These are phyloP conservation scores for Eupithecia dodoneata DNA, from an alignment of 2,888 invertebrate species.

Conservation along the genomic window DNA sequence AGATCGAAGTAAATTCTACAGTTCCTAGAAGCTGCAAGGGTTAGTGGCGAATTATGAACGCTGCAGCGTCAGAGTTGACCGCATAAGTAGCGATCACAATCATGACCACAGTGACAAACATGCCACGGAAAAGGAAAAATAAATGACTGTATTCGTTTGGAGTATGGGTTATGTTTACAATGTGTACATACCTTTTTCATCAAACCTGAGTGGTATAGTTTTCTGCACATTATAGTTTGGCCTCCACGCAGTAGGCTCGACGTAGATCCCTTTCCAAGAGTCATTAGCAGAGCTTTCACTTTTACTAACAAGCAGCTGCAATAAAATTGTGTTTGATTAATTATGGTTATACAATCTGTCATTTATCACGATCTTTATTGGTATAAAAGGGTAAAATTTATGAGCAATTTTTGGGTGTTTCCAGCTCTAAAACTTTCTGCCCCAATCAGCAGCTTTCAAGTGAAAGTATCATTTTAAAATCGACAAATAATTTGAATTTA, in stretches of 20 bases:
- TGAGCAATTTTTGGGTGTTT: conserved; percentile 1
- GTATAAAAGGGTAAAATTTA: conserved; percentile 23
- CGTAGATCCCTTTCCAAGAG: conserved; percentile 74
- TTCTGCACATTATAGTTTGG: conserved; percentile 86
- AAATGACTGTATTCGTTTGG: not conserved
- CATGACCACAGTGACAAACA: too few relatives aligned
- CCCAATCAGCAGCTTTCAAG: not conserved
- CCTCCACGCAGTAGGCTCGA: conserved; percentile 76
- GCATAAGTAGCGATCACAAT: too few relatives aligned
- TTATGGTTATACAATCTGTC: conserved; percentile 4
- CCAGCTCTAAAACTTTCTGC: not conserved
- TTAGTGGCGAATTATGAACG: too few relatives aligned
- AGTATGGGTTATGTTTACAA: not conserved
- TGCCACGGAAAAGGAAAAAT: too few relatives aligned
- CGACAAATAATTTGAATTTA: too few relatives aligned
- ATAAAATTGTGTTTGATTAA: conserved; percentile 32
- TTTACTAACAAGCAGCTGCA: conserved; percentile 66
- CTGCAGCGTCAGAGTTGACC: too few relatives aligned
- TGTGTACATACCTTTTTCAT: conserved; percentile 80
- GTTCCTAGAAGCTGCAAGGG: too few relatives aligned
- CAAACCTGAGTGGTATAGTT: conserved; percentile 84
- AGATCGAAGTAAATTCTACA: too few relatives aligned
- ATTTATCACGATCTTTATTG: conserved; percentile 15
- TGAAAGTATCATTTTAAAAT: too few relatives aligned
- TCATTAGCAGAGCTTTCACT: conserved; percentile 55